Percentiles rank a stretch among this genome's conserved stretches.
These are phyloP conservation scores for Panonychus citri DNA, from an alignment of 1,140 invertebrate genomes.

Conservation along the genomic window DNA sequence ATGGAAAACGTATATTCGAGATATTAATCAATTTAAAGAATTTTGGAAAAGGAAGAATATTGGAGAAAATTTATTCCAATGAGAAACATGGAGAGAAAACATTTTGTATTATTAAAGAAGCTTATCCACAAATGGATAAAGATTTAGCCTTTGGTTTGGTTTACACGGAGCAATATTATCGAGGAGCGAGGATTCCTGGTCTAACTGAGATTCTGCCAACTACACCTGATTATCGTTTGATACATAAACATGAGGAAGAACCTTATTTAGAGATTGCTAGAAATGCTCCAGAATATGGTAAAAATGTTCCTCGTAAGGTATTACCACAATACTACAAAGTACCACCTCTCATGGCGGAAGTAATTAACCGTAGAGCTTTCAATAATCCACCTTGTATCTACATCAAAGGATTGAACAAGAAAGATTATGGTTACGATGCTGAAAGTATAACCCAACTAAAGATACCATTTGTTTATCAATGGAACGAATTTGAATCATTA, in stretches of 20 bases:
- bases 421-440: background rate
- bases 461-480: conserved; percentile 1
- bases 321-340: conserved; percentile 2
- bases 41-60: conserved; percentile 11
- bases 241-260: conserved; percentile 12
- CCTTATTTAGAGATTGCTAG: background rate
- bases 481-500: background rate
- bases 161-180: conserved; percentile 6
- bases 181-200: conserved; percentile 5
- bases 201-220: background rate
- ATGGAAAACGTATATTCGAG: conserved; percentile 6
- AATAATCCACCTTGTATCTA: background rate
- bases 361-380: conserved; percentile 1
- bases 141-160: conserved; percentile 8
- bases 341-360: conserved; percentile 10
- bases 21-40: conserved; percentile 13
- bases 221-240: conserved; percentile 9
- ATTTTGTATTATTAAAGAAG: conserved; percentile 11
- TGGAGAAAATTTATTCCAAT: background rate
- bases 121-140: conserved; percentile 12
- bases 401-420: background rate
- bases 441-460: conserved; percentile 8
- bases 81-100: conserved; percentile 3
- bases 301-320: background rate
- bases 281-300: conserved; percentile 1